These are phyloP conservation scores for Pseudomyrmex dendroicus DNA, from an alignment of 1,140 invertebrate genomes.

Conservation along the genomic window DNA sequence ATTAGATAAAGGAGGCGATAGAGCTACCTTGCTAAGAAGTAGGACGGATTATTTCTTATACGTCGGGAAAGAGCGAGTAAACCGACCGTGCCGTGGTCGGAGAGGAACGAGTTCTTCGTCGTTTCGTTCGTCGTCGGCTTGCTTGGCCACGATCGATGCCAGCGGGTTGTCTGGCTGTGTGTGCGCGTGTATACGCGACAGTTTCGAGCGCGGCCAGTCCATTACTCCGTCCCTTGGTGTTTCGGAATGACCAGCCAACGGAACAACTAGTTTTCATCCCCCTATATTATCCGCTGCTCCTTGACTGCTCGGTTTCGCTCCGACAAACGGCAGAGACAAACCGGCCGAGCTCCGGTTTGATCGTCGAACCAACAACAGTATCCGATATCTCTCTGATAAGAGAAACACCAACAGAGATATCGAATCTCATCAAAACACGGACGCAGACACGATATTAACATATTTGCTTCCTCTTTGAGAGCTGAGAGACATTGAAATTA, in stretches of 20 bases:
- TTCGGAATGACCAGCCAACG: conserved; percentile 52
- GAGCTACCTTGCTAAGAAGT: not conserved
- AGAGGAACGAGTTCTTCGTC: conserved; percentile 23
- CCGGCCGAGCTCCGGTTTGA: conserved; percentile 8
- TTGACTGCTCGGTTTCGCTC: not conserved
- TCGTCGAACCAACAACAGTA: not conserved
- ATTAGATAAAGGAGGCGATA: not conserved
- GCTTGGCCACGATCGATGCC: conserved; percentile 61
- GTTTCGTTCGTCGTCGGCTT: conserved; percentile 37
- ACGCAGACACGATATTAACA: not conserved
- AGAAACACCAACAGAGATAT: not conserved
- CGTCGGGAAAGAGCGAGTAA: conserved; percentile 8
- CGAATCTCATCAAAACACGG: conserved; percentile 2
- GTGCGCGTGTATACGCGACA: conserved; percentile 1
- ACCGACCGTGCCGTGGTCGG: conserved; percentile 1
- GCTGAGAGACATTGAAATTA: too few relatives aligned
- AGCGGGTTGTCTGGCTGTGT: conserved; percentile 29
- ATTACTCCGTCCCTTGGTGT: conserved; percentile 50
- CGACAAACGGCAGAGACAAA: conserved; percentile 21
- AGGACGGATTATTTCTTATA: conserved; percentile 51
- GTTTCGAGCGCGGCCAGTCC: conserved; percentile 13
- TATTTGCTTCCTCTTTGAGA: not conserved
- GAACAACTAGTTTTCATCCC: conserved; percentile 34
- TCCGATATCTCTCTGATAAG: conserved; percentile 1
- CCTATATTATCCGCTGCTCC: conserved; percentile 26